Conservation (phyloP, 2,113 vertebrate genomes). For the Aldabrachelys gigantea region DNA sequence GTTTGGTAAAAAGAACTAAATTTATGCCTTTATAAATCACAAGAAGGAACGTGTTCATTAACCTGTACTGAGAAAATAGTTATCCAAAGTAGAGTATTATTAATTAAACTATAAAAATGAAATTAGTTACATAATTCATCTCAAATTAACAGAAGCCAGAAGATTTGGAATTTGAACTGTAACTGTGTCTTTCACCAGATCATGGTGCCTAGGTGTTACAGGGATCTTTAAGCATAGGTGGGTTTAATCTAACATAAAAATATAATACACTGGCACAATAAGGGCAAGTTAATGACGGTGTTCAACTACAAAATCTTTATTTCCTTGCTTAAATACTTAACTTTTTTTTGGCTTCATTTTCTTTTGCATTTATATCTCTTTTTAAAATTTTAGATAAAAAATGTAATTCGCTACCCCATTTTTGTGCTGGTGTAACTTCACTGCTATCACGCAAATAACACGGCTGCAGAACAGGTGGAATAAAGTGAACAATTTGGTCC, state of each 20-base stretch:
- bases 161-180: constrained; percentile 35
- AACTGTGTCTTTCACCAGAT: neutral
- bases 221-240: neutral
- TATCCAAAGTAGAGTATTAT: neutral
- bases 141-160: constrained; percentile 54
- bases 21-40: neutral
- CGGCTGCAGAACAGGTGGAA: neutral
- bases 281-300: neutral
- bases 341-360: neutral
- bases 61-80: neutral
- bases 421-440: neutral
- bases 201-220: neutral
- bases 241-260: neutral
- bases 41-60: neutral
- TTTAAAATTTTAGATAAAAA: neutral
- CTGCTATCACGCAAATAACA: neutral
- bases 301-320: neutral
- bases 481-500: neutral
- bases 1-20: neutral
- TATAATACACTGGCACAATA: neutral
- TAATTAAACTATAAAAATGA: neutral
- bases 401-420: neutral
- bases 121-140: neutral
- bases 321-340: neutral
- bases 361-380: neutral